phyloP scores from a whole-genome alignment of 1,140 invertebrate genomes.

The Drosophila biarmipes region DNA sequence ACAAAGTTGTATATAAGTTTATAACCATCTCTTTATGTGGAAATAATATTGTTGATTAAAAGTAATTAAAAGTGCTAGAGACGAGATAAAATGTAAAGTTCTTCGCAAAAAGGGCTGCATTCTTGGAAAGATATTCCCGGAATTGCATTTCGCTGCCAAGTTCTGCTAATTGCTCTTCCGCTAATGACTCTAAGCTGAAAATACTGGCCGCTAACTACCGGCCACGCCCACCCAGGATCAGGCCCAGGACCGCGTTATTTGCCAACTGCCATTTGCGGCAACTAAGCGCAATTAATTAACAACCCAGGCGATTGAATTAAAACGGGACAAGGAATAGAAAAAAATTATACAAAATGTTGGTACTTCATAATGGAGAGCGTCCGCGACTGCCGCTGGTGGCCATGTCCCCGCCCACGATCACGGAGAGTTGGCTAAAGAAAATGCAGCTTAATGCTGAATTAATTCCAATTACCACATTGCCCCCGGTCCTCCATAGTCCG shows the following conservation, averaged over 20 bases:
- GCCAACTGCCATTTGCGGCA: slow-evolving; percentile 73
- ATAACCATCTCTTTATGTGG: background rate
- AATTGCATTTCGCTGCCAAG: slow-evolving; percentile 43
- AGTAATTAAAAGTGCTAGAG: background rate
- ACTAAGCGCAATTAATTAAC: slow-evolving; percentile 79
- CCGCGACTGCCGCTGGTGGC: slow-evolving; percentile 10
- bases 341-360: slow-evolving; percentile 80
- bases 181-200: slow-evolving; percentile 55
- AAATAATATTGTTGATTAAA: background rate
- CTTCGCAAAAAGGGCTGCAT: background rate
- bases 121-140: slow-evolving; percentile 22
- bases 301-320: slow-evolving; percentile 36
- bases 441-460: slow-evolving; percentile 82
- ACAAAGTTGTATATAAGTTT: no score
- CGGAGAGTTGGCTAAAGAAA: slow-evolving; percentile 71
- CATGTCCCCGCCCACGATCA: slow-evolving; percentile 19
- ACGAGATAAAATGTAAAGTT: slow-evolving; percentile 6
- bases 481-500: slow-evolving; percentile 8
- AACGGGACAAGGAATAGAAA: slow-evolving; percentile 68
- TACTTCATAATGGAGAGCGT: slow-evolving; percentile 55
- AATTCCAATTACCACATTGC: slow-evolving; percentile 76
- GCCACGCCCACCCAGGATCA: slow-evolving; percentile 37
- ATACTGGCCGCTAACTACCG: slow-evolving; percentile 31
- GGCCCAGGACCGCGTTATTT: slow-evolving; percentile 24
- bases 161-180: slow-evolving; percentile 50